Conservation (phyloP, 2,888 invertebrate genomes). For the Glyphotaelius pellucidus region DNA sequence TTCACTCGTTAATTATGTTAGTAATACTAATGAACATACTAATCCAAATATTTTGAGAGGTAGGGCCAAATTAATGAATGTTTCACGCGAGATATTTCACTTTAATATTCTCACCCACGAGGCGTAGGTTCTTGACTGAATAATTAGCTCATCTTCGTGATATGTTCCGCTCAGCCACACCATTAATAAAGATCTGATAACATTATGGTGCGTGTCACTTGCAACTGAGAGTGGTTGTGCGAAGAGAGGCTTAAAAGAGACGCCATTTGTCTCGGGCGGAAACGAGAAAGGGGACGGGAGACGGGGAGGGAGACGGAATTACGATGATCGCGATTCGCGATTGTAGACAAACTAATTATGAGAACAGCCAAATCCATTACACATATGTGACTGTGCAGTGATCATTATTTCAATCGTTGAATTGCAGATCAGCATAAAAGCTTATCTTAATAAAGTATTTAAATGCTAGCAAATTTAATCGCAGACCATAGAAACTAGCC, state of each 20-base stretch:
- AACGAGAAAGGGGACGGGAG: not conserved
- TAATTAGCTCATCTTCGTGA: conserved; percentile 28
- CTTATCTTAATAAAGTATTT: not conserved
- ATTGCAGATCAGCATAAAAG: not conserved
- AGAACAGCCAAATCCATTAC: not conserved
- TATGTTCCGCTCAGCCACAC: conserved; percentile 19
- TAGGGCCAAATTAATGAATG: conserved; percentile 12
- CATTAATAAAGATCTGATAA: conserved; percentile 37
- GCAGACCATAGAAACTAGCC: not conserved
- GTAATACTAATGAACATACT: not conserved
- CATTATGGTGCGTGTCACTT: conserved; percentile 31
- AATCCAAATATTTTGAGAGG: not conserved
- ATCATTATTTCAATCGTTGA: not conserved
- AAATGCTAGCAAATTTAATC: not conserved
- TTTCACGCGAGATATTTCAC: not conserved
- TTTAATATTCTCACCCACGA: conserved; percentile 27
- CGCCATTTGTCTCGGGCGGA: conserved; percentile 13
- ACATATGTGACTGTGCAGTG: not conserved
- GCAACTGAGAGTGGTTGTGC: conserved; percentile 27
- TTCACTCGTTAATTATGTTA: not conserved
- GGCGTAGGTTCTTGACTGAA: conserved; percentile 16
- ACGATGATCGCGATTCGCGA: not conserved
- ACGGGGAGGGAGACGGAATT: not conserved
- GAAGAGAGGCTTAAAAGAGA: conserved; percentile 27
- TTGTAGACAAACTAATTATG: conserved; percentile 5